Conservation (phyloP, 2,888 invertebrate species). For the Adela reaumurella region DNA sequence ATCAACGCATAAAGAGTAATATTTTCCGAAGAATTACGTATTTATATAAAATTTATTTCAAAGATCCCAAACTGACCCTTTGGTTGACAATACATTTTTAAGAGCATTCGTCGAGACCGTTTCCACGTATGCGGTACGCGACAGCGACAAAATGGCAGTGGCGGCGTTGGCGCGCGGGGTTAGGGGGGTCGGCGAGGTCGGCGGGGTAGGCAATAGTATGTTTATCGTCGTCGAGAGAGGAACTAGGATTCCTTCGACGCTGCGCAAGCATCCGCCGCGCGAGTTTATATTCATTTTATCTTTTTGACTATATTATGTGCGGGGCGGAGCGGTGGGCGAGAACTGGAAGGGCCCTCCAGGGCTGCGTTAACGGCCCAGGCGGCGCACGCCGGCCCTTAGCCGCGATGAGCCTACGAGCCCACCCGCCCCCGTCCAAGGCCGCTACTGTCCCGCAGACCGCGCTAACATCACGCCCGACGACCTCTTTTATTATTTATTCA, state of each 20-base stretch:
- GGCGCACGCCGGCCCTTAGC: constrained; percentile 19
- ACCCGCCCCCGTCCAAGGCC: background rate
- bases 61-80: too few species aligned
- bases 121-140: too few species aligned
- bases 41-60: too few species aligned
- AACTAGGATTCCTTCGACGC: constrained; percentile 46
- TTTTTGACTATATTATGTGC: constrained; percentile 47
- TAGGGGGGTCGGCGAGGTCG: constrained; percentile 16
- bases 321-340: constrained; percentile 22
- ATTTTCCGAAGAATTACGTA: too few species aligned
- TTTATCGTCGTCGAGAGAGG: constrained; percentile 48
- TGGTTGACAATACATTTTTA: too few species aligned
- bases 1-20: too few species aligned
- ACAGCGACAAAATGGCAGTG: too few species aligned
- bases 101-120: too few species aligned
- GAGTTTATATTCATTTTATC: constrained; percentile 57
- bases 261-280: constrained; percentile 47
- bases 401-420: background rate
- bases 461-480: too few species aligned
- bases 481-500: too few species aligned
- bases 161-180: background rate
- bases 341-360: constrained; percentile 39
- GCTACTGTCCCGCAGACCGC: too few species aligned
- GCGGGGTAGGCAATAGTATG: constrained; percentile 26
- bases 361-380: constrained; percentile 47